Percentiles rank a stretch among this genome's conserved stretches.
These are phyloP conservation scores for Enteromius paludinosus DNA, from an alignment of 2,797 vertebrate species.

Conservation along the genomic window DNA sequence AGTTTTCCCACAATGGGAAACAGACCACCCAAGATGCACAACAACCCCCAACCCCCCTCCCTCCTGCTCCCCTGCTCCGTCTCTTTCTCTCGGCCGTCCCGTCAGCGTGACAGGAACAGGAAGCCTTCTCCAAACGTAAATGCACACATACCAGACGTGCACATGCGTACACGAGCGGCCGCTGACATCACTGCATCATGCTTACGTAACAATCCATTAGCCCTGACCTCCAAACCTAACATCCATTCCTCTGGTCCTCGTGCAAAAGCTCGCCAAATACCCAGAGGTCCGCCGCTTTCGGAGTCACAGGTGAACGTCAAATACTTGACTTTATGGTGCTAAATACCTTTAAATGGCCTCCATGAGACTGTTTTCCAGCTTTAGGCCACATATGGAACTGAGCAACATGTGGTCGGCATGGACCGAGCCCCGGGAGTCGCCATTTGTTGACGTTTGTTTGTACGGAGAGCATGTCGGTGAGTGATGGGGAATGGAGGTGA, in stretches of 20 bases:
- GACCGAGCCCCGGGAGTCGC: slow-evolving; percentile 33
- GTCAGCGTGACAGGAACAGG: slow-evolving; percentile 73
- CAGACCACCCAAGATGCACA: slow-evolving; percentile 87
- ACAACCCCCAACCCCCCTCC: slow-evolving; percentile 73
- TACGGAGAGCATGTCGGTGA: slow-evolving; percentile 28
- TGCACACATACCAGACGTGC: slow-evolving; percentile 61
- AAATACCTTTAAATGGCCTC: slow-evolving; percentile 73
- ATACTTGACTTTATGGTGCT: slow-evolving; percentile 77
- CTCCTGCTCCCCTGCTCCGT: slow-evolving; percentile 59
- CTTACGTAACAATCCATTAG: neutral
- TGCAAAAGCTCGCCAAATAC: neutral
- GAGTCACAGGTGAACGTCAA: slow-evolving; percentile 75
- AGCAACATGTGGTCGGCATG: slow-evolving; percentile 36
- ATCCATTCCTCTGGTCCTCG: neutral
- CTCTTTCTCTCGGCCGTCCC: slow-evolving; percentile 60
- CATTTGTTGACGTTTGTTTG: slow-evolving; percentile 46
- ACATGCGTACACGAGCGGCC: neutral
- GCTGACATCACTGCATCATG: slow-evolving; percentile 4
- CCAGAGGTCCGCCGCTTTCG: slow-evolving; percentile 42
- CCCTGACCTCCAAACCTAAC: neutral
- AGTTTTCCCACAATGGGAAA: slow-evolving; percentile 86
- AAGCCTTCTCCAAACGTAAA: slow-evolving; percentile 71
- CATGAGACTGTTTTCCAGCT: slow-evolving; percentile 15
- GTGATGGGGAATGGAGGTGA: slow-evolving; percentile 29
- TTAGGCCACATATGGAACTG: slow-evolving; percentile 18